Evolutionary conservation across 2,888 invertebrate species (phyloP), one percentile per base, ranked within the genome.

Genomic region (Trissonchulus latispiculum): DNA sequence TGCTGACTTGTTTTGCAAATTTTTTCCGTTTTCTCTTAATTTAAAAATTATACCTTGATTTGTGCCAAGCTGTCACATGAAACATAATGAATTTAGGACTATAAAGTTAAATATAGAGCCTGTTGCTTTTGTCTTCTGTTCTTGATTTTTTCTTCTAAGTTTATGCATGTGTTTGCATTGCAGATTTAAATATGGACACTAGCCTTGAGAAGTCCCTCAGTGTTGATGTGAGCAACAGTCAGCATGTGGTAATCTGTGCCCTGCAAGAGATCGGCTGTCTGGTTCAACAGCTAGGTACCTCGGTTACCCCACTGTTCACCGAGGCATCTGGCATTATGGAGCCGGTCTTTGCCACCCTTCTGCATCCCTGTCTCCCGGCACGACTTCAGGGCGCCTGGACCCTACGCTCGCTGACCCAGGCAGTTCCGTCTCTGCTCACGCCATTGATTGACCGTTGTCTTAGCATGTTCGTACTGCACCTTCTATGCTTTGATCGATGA

Each of bases 311-410:
- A 81, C 87, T 97, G 8, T 88, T 96, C 8, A 89, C 90, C 0
- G 96, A 97, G 85, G 90, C 91, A 59, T 90, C 92, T 0, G 85
- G 89, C 83, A 85, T 91, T 74, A 87, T 90, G 75, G 90, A 91
- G 82, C 89, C 90, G n/a, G 89, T 90, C 29, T 88, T 89, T 78
- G 88, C 91, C 81, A 93, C 96, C 31, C 83, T 99, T 76, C 89
- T 94, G 61, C 97, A 99, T 85, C 96, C 96, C 0, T 92, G 93
- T 83, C 91, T 92, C 77, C 93, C 95, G 23, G 95, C 95, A 0
- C 88, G 97, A 33, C 85, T 96, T 73, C 92, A 95, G 23, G 95
- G 95, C 29, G 94, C 96, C 29, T 95, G 95, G 92, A 81, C 80
- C 73, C 86, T 95, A 75, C 89, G 93, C 72, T 92, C 93, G 83